A percentile compares a stretch with the other conserved stretches of the same genome.
These are phyloP conservation scores for Lampris incognitus DNA, from an alignment of 2,113 vertebrate species.

Conservation along the genomic window DNA sequence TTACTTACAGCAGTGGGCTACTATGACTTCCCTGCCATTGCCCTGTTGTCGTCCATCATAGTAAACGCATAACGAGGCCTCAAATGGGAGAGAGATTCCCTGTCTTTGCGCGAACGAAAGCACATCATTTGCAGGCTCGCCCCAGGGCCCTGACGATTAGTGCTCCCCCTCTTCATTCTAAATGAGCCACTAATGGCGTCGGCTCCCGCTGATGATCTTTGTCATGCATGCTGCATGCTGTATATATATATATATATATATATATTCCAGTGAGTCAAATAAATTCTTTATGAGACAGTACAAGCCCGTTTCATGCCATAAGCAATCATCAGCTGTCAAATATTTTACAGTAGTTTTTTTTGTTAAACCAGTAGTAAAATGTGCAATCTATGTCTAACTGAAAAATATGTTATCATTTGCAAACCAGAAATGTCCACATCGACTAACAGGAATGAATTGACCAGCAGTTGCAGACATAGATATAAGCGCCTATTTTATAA, in stretches of 20 bases:
- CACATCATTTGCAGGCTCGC: constrained; percentile 26
- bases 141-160: constrained; percentile 9
- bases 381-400: not conserved
- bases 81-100: constrained; percentile 11
- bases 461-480: too few relatives aligned
- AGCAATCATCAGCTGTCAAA: too few relatives aligned
- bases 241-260: constrained; percentile 4
- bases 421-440: too few relatives aligned
- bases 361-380: not conserved
- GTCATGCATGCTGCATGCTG: constrained; percentile 16
- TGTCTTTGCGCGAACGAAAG: not conserved
- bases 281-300: too few relatives aligned
- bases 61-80: constrained; percentile 25
- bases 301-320: too few relatives aligned
- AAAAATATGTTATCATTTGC: not conserved
- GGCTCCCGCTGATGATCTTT: constrained; percentile 19
- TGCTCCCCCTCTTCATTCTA: constrained; percentile 1
- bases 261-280: not conserved
- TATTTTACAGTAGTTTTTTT: not conserved
- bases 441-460: too few relatives aligned
- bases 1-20: constrained; percentile 4
- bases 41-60: constrained; percentile 15
- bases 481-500: too few relatives aligned
- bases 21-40: constrained; percentile 13
- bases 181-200: constrained; percentile 19